These are phyloP conservation scores for Drosophila ogumai DNA, from an alignment of 1,140 invertebrate species.

Conservation along the genomic window DNA sequence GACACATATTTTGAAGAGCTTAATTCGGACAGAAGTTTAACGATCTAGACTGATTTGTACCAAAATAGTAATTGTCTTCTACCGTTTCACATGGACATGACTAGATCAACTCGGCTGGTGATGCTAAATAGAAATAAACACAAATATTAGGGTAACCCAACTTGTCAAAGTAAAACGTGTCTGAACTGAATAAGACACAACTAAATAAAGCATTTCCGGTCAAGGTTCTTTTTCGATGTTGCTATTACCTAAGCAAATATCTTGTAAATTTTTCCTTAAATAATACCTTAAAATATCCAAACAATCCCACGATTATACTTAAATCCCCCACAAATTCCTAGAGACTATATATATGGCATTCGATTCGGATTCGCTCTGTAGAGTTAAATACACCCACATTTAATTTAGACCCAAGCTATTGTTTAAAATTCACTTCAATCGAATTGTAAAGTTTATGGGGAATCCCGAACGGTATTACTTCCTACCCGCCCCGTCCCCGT, in stretches of 20 bases:
- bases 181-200: no score
- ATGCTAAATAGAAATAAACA: no score
- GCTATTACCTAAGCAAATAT: not conserved
- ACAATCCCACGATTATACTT: conserved; percentile 19
- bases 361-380: not conserved
- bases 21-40: not conserved
- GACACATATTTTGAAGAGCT: not conserved
- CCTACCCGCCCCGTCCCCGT: conserved; percentile 2
- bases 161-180: no score
- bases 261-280: not conserved
- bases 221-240: not conserved
- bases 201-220: not conserved
- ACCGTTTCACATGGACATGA: not conserved
- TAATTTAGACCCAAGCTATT: conserved; percentile 18
- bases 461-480: conserved; percentile 40
- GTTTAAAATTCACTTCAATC: conserved; percentile 60
- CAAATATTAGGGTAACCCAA: not conserved
- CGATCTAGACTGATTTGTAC: not conserved
- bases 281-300: not conserved
- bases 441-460: conserved; percentile 59
- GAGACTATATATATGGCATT: conserved; percentile 15
- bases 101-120: not conserved
- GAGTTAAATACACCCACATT: conserved; percentile 34
- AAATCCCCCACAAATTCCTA: conserved; percentile 19
- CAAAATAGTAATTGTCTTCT: not conserved